Evolutionary conservation across 2,888 invertebrate genomes (phyloP).

Genomic region (Apomyelois bistriatella): DNA sequence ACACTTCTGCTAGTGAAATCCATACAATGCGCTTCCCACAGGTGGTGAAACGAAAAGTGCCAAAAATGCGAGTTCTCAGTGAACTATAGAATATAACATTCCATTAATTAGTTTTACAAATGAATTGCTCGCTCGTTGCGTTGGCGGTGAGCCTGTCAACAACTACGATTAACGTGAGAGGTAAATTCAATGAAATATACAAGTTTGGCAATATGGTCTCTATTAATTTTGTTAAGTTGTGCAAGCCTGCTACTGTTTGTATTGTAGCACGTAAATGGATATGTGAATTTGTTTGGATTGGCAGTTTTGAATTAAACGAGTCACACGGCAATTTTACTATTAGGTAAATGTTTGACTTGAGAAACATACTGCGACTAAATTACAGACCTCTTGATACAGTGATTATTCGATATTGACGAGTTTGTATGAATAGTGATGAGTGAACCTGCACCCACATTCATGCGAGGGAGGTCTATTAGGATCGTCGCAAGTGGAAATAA

Average conservation of each 20-base stretch:
- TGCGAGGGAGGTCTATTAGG: too few species aligned
- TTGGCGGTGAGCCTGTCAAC: background rate
- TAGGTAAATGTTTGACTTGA: too few species aligned
- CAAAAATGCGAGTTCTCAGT: slow-evolving; percentile 4
- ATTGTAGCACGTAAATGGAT: background rate
- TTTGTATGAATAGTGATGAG: too few species aligned
- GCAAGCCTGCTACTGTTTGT: background rate
- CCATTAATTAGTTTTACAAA: slow-evolving; percentile 10
- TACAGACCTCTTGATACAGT: too few species aligned
- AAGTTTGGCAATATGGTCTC: background rate
- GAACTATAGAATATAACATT: background rate
- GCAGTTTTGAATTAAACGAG: background rate
- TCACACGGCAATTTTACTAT: too few species aligned
- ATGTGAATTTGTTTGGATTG: background rate
- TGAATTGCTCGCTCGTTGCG: background rate
- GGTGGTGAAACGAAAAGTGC: slow-evolving; percentile 14
- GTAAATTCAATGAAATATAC: background rate
- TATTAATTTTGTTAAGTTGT: background rate
- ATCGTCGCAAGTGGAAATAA: too few species aligned
- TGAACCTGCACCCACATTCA: too few species aligned
- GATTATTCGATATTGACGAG: too few species aligned
- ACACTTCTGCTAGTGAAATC: background rate
- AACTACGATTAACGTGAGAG: background rate
- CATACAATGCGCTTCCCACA: slow-evolving; percentile 11
- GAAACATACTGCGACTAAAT: too few species aligned